A percentile compares a stretch with the other conserved stretches of the same genome.
Conservation (phyloP, 2,797 vertebrate species). For the Cichlasoma orientale region DNA sequence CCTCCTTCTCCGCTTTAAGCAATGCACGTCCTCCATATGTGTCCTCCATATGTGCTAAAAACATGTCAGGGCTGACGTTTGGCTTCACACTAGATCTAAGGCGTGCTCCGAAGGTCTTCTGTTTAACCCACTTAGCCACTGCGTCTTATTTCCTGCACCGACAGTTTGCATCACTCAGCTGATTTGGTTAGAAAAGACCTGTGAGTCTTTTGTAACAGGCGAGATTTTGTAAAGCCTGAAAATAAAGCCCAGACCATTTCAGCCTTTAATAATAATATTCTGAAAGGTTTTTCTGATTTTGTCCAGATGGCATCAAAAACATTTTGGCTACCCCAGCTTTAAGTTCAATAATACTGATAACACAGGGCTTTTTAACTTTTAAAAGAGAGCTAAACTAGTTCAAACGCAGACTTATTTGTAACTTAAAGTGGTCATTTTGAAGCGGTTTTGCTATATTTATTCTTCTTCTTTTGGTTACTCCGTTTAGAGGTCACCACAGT, state of each 20-base stretch:
- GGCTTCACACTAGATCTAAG: background rate
- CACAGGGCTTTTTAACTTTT: background rate
- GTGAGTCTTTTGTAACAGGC: background rate
- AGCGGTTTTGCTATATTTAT: background rate
- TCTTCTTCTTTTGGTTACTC: background rate
- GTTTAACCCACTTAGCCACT: background rate
- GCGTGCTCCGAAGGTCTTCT: background rate
- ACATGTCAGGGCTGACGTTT: background rate
- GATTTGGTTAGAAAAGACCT: background rate
- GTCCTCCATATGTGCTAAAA: constrained; percentile 2
- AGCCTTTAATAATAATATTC: background rate
- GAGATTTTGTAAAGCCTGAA: background rate
- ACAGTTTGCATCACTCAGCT: background rate
- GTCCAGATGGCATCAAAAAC: background rate
- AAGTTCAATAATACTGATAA: background rate
- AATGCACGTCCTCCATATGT: background rate
- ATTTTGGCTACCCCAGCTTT: background rate
- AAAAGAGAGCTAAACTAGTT: background rate
- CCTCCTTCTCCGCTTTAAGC: background rate
- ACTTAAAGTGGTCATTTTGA: background rate
- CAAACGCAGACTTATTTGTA: background rate
- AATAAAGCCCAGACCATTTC: background rate
- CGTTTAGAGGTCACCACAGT: background rate
- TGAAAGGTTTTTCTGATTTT: background rate
- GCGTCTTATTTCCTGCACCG: background rate